Evolutionary conservation across 1,140 invertebrate species (phyloP).

Genomic region (Pogonomyrmex barbatus): DNA sequence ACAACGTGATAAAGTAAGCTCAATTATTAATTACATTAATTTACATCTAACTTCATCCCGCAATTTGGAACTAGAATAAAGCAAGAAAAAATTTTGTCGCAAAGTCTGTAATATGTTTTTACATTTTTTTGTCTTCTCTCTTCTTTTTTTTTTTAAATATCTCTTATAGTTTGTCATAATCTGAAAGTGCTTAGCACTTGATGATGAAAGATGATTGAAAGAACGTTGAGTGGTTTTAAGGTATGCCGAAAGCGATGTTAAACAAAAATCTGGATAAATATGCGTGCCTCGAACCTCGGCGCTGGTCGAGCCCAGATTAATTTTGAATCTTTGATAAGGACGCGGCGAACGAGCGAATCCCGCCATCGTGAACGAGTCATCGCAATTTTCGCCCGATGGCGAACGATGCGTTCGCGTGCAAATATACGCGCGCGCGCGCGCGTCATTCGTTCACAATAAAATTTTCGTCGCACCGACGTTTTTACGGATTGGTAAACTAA

Average conservation of each 20-base stretch:
- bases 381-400: constrained; percentile 33
- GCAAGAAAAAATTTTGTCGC: background rate
- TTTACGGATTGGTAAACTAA: constrained; percentile 76
- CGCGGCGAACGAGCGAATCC: background rate
- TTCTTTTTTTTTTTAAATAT: too few species aligned
- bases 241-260: background rate
- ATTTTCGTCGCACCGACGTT: constrained; percentile 70
- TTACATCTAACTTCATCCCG: background rate
- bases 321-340: constrained; percentile 45
- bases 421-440: background rate
- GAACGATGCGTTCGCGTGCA: background rate
- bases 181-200: background rate
- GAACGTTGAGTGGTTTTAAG: background rate
- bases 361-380: background rate
- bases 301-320: constrained; percentile 13
- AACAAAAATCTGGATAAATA: background rate
- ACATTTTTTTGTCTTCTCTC: background rate
- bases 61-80: background rate
- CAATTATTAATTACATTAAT: background rate
- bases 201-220: background rate
- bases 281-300: background rate
- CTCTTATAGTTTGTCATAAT: background rate
- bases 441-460: constrained; percentile 36
- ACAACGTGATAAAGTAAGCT: background rate
- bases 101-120: background rate